phyloP scores from a whole-genome alignment of 64 coral and sea anemone species.

The Platygyra sinensis region DNA sequence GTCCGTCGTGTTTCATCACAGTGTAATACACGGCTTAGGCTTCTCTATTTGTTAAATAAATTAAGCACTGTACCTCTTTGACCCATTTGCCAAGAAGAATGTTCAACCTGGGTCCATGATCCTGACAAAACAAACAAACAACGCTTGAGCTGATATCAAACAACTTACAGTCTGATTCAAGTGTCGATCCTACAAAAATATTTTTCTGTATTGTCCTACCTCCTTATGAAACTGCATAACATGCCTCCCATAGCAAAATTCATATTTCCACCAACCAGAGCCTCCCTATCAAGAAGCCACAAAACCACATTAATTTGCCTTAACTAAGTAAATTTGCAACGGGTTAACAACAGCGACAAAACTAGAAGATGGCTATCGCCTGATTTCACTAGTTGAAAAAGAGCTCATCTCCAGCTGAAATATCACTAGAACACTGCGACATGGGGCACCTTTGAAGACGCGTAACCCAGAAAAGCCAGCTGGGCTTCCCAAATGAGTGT shows the following conservation, averaged over 20 bases:
- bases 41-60: neutral
- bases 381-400: too few relatives aligned
- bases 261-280: conserved; percentile 95
- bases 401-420: too few relatives aligned
- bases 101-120: conserved; percentile 78
- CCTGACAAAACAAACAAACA: conserved; percentile 49
- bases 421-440: too few relatives aligned
- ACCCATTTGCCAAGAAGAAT: conserved; percentile 93
- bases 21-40: too few relatives aligned
- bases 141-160: neutral
- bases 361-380: too few relatives aligned
- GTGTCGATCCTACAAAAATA: neutral
- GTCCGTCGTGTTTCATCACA: neutral
- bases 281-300: conserved; percentile 61
- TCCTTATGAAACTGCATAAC: conserved; percentile 90
- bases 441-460: too few relatives aligned
- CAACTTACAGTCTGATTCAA: too few relatives aligned
- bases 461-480: too few relatives aligned
- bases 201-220: neutral
- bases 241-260: conserved; percentile 89
- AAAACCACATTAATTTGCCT: neutral
- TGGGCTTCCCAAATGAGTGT: too few relatives aligned
- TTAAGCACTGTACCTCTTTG: conserved; percentile 49
- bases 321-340: neutral
- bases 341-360: too few relatives aligned